Base-by-base conservation (phyloP, 2,888 invertebrate genomes). In the Oxytorus armatus region DNA sequence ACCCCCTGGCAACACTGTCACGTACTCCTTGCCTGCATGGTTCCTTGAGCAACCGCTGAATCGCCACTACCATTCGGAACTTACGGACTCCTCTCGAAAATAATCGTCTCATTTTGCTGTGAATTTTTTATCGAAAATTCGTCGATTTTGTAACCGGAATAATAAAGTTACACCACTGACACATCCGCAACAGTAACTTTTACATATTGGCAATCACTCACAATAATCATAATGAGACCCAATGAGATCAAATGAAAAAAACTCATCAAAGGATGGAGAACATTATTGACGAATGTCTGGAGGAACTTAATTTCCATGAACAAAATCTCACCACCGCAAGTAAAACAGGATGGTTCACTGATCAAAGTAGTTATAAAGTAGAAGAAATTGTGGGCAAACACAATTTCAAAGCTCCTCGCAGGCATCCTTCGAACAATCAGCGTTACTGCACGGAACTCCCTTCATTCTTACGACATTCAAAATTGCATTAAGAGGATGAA, bases 401-500 rank as follows among this genome's bases (percentile, higher is more conserved):
- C 10, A 25, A 16, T 44, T 29, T 18, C 21, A 29, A 73, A 53
- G 53, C 53, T 44, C 21, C 63, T 29, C 3, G 11, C 4, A 25
- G 33, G 29, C 63, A 21, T 44, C 21, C n/a, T n/a, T 33, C 44
- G 53, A 44, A 63, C 42, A 53, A 53, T 65, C 51, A 44, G 16
- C 59, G 18, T 14, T 18, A 55, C 47, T 39, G 44, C 42, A n/a
- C n/a, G 14, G 16, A 44, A 16, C 63, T 42, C 29, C 42, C 49
- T 16, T n/a, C n/a, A n/a, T 16, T 23, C 49, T 72, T 39, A 16
- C 16, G 36, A 21, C 44, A 11, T 36, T n/a, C 39, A 16, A 39
- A 73, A 73, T 73, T 63, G 51, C 49, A 63, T 73, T 51, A 68
- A 63, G 25, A 29, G 57, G 57, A 73, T 51, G 42, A 73, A 63